These are phyloP conservation scores for Drosophila sturtevanti DNA, from an alignment of 1,140 invertebrate species.

Conservation along the genomic window DNA sequence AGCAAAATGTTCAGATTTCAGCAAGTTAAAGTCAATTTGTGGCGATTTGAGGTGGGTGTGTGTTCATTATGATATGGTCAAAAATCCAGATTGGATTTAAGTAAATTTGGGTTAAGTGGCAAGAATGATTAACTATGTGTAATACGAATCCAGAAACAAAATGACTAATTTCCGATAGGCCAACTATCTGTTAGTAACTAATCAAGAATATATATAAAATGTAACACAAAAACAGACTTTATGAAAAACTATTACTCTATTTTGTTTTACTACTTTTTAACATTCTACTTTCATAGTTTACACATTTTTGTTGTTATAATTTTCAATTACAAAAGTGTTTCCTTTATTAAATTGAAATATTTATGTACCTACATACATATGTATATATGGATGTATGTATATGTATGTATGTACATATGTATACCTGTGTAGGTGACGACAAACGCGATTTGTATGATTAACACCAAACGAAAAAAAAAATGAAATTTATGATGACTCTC, in stretches of 20 bases:
- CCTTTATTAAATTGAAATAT: neutral
- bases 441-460: neutral
- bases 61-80: conserved; percentile 2
- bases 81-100: conserved; percentile 8
- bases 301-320: neutral
- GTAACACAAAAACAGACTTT: no score
- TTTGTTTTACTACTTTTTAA: no score
- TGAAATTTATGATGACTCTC: neutral
- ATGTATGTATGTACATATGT: no score
- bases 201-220: neutral
- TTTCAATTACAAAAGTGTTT: neutral
- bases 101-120: conserved; percentile 7
- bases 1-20: conserved; percentile 10
- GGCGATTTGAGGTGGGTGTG: neutral
- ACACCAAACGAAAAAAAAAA: neutral
- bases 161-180: no score
- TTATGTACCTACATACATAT: neutral
- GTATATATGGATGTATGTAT: no score
- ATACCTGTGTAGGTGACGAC: neutral
- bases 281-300: no score
- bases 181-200: no score
- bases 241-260: no score
- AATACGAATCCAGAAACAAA: no score
- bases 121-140: neutral
- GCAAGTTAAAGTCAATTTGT: conserved; percentile 14